Conservation (phyloP, 2,888 invertebrate genomes). For the Chloromyia formosa region DNA sequence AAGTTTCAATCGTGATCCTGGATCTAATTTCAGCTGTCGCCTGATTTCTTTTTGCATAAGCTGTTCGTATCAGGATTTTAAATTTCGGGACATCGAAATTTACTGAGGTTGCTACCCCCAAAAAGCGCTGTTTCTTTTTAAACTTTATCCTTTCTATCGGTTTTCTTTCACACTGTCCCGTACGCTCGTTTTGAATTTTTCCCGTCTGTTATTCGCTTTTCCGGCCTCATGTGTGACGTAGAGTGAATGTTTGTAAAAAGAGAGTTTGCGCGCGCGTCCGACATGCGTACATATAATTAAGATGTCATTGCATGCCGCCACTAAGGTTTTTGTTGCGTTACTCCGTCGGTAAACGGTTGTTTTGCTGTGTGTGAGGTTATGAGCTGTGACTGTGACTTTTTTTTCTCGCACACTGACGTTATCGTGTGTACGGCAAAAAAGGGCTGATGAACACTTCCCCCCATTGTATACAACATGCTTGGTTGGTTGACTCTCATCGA, state of each 20-base stretch:
- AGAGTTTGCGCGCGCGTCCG: conserved; percentile 34
- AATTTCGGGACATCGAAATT: not conserved
- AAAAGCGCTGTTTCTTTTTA: not conserved
- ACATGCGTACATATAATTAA: conserved; percentile 38
- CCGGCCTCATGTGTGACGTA: conserved; percentile 24
- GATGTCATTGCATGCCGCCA: conserved; percentile 39
- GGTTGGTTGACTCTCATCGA: not conserved
- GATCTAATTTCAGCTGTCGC: not conserved
- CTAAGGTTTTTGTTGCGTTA: conserved; percentile 1
- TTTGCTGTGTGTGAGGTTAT: conserved; percentile 41
- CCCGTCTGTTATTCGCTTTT: conserved; percentile 24
- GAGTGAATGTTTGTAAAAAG: conserved; percentile 31
- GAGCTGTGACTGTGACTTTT: conserved; percentile 42
- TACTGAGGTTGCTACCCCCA: not conserved
- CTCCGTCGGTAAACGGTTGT: conserved; percentile 39
- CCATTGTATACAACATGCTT: conserved; percentile 13
- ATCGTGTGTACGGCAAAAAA: not conserved
- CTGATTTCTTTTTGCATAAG: not conserved
- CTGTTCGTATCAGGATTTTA: not conserved
- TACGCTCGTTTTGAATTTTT: not conserved
- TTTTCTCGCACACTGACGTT: not conserved
- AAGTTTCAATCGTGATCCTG: not conserved
- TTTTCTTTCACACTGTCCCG: not conserved
- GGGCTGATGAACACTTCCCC: conserved; percentile 16
- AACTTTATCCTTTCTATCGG: not conserved